Base-by-base conservation (phyloP, 92 coral and sea anemone species). In the Hydrozoanthus gracilis region DNA sequence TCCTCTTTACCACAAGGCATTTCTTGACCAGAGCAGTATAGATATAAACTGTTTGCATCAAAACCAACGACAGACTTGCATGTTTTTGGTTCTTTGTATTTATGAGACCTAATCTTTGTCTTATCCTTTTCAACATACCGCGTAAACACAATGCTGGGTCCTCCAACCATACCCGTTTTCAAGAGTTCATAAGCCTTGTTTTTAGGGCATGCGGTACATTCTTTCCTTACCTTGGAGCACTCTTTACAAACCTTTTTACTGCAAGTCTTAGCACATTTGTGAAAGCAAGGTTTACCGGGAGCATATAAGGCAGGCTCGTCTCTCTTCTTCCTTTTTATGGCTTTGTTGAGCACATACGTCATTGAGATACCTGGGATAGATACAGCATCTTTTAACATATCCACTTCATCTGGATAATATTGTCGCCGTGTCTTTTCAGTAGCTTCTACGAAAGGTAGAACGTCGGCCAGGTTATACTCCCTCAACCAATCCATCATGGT, bases 351-450 rank as follows among this genome's bases (percentile, higher is more conserved):
- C 18, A 79, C 80, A 35, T 47, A 80, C 3, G 7, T 47, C 83
- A 88, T 83, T 10, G 91, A 88, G 3, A 88, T 66, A 0, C 91
- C 91, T 0, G 91, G 91, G 1, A 88, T 12, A 0, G 14, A 5
- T 0, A 83, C 87, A 0, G 77, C 86, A 56, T 82, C 86, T 13
- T 66, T 82, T 20, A 82, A 70, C 39, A 67, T 66, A 39, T 82
- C 75, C 2, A 82, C 67, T 2, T 61, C 76, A 12, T 67, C 66
- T 60, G 66, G 8, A 60, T 60, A 60, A 60, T 60, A 60, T 60
- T 60, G 66, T 16, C 14, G 66, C 14, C 66, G 66, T 13, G 55
- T 60, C 14, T 60, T 60, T 16, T 60, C 66, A 8, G 14, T 4
- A 60, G 66, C 77, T 67, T 10, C 68, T 73, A 8, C n/a, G 27